These are phyloP conservation scores for Muraenolepis orangiensis DNA, from an alignment of 2,797 vertebrate species.

Conservation along the genomic window DNA sequence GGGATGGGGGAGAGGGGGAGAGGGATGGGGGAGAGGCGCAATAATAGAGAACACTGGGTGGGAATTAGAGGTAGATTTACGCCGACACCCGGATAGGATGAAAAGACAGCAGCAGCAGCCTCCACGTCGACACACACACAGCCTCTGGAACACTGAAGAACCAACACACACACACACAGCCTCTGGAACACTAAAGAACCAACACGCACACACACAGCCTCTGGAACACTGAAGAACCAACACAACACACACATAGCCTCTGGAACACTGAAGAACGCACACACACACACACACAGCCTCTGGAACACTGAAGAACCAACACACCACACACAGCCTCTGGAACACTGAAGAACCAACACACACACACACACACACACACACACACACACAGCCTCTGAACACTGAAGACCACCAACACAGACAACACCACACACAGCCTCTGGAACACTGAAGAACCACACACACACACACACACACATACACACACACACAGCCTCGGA, in stretches of 20 bases:
- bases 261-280: constrained; percentile 36
- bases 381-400: too few relatives aligned
- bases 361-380: background rate
- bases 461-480: background rate
- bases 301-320: too few relatives aligned
- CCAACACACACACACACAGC: constrained; percentile 31
- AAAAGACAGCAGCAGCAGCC: background rate
- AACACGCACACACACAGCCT: constrained; percentile 31
- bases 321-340: too few relatives aligned
- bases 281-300: constrained; percentile 26
- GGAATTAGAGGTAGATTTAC: constrained; percentile 30
- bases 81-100: constrained; percentile 11
- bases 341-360: background rate
- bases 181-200: background rate
- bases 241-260: constrained; percentile 45
- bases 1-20: constrained; percentile 37
- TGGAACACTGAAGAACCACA: background rate
- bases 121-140: constrained; percentile 41
- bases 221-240: constrained; percentile 13
- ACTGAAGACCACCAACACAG: too few relatives aligned
- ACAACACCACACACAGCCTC: too few relatives aligned
- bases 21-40: constrained; percentile 35
- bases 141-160: constrained; percentile 14
- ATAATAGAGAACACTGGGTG: constrained; percentile 25
- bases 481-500: background rate